Evolutionary conservation across 30 jellyfish, hydroid and myxozoan genomes (phyloP), one percentile per base, ranked within the genome.

Genomic region (Hydractinia symbiolongicarpus): DNA sequence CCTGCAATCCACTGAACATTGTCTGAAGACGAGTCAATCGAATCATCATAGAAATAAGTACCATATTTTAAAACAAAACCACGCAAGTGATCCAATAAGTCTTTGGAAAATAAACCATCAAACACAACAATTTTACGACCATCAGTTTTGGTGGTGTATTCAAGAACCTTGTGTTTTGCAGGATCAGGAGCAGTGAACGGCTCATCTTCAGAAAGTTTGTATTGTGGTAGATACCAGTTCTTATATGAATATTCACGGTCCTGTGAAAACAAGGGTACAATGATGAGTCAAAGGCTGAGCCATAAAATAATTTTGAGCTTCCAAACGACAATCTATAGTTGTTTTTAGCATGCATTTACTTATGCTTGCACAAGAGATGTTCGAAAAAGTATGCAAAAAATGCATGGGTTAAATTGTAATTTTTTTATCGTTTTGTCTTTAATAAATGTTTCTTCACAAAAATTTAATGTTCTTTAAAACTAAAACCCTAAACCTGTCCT

Each of bases 1-100:
- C 97, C 95, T 53, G 97, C 97, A 53, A 90, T 82, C 97, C 97
- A 90, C 67, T 90, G 97, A 13, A 90, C 97, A 66, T 90, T 90
- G 76, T 90, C 97, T 66, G 96, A 82, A 19, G 82, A 94, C 16
- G 60, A 81, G 72, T 90, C 97, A 53, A 90, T 70, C 73, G 95
- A 79, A 69, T 90, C 97, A 79, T 86, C 95, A 61, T 90, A 90
- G 72, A 55, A 86, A 73, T 85, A 90, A 7, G 91, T 76, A 53
- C 97, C 97, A 78, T 85, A 90, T 61, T 85, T 86, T 79, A 90
- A 83, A 20, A 90, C 97, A 82, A 72, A 85, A 7, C 81, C 86
- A 20, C 97, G 90, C 93, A 90, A 74, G 58, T 81, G 94, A 76
- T 90, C 88, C 61, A 90, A 86, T 60, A 90, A 58, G 53, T 86